A percentile compares a stretch with the other conserved stretches of the same genome.
Evolutionary conservation across 2,113 vertebrate genomes (phyloP).

Genomic region (Eudyptes chrysolophus): DNA sequence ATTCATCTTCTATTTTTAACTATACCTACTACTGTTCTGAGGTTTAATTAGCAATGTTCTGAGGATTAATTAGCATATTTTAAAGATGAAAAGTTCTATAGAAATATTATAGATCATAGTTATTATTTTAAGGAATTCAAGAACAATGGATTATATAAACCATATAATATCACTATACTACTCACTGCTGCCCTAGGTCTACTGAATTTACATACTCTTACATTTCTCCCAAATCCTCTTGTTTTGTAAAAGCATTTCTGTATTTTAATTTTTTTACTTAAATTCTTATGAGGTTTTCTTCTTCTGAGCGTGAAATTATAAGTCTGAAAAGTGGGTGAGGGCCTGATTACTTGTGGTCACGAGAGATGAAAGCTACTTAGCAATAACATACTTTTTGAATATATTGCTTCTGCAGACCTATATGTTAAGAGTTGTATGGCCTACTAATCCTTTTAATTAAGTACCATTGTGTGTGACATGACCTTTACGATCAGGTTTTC

Average conservation of each 20-base stretch:
- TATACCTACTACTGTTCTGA: not conserved
- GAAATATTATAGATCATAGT: not conserved
- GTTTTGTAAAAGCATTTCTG: not conserved
- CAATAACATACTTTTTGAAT: not conserved
- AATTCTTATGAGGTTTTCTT: not conserved
- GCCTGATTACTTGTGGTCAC: not conserved
- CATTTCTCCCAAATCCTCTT: not conserved
- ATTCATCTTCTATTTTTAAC: not conserved
- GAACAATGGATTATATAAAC: not conserved
- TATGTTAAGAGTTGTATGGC: not conserved
- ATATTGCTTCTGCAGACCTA: not conserved
- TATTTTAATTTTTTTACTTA: not conserved
- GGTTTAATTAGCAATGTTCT: not conserved
- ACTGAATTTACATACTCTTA: not conserved
- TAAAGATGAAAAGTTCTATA: not conserved
- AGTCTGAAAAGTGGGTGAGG: not conserved
- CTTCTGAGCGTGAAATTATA: not conserved
- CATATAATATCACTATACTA: not conserved
- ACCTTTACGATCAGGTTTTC: not conserved
- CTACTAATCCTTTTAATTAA: not conserved
- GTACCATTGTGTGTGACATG: not conserved
- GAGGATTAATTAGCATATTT: not conserved
- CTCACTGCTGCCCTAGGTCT: not conserved
- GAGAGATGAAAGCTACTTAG: not conserved
- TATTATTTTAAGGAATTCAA: not conserved